Conservation (phyloP, 2,797 vertebrate species). For the Sebastes trivittatus region DNA sequence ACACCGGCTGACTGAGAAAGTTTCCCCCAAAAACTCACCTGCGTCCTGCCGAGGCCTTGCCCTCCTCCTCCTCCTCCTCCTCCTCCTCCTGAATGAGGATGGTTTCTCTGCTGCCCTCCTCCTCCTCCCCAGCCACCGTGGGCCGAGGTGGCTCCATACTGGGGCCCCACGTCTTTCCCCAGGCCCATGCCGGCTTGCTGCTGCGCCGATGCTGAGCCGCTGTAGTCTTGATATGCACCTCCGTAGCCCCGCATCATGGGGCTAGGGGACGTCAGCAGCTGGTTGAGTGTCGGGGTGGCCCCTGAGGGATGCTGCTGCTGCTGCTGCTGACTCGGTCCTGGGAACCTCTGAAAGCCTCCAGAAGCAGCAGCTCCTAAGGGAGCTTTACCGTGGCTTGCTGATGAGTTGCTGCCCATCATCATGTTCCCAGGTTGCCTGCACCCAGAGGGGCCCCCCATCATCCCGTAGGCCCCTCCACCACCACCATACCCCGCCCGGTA, state of each 20-base stretch:
- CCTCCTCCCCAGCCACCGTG: conserved; percentile 86
- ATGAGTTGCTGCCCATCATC: conserved; percentile 82
- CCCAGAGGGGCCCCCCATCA: conserved; percentile 86
- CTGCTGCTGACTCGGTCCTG: conserved; percentile 73
- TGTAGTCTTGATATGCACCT: conserved; percentile 89
- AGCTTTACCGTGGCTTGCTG: conserved; percentile 82
- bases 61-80: conserved; percentile 61
- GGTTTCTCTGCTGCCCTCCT: conserved; percentile 88
- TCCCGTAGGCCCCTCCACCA: conserved; percentile 85
- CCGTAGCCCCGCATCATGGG: conserved; percentile 94
- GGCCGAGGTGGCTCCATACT: conserved; percentile 85
- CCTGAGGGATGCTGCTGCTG: conserved; percentile 88
- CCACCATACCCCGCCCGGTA: conserved; percentile 87
- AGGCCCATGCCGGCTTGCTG: conserved; percentile 84
- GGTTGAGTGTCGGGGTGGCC: conserved; percentile 94
- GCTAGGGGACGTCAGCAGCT: conserved; percentile 94
- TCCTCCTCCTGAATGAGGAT: conserved; percentile 79
- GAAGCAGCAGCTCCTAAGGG: conserved; percentile 80
- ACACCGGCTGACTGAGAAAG: conserved; percentile 23
- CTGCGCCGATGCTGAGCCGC: conserved; percentile 77
- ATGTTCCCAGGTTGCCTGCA: conserved; percentile 84
- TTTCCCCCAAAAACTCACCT: conserved; percentile 82
- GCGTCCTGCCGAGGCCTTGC: conserved; percentile 85
- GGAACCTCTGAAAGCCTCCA: conserved; percentile 90
- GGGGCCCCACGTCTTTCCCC: conserved; percentile 89